These are phyloP conservation scores for Aeoliscus strigatus DNA, from an alignment of 2,797 vertebrate genomes.

Conservation along the genomic window DNA sequence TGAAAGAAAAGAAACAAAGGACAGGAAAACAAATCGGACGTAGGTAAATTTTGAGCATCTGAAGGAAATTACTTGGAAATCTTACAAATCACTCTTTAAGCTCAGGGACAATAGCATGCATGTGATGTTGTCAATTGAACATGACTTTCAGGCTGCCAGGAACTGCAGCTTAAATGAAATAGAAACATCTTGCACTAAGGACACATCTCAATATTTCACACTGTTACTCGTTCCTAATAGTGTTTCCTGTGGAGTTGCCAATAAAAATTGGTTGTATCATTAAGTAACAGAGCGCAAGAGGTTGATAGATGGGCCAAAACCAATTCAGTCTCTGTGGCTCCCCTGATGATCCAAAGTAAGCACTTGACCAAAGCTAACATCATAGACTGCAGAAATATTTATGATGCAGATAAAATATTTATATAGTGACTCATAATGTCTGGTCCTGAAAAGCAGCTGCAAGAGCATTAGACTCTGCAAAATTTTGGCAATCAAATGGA, in stretches of 20 bases:
- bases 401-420: slow-evolving; percentile 71
- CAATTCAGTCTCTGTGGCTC: slow-evolving; percentile 41
- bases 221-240: slow-evolving; percentile 21
- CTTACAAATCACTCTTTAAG: slow-evolving; percentile 21
- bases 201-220: slow-evolving; percentile 19
- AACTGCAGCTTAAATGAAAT: slow-evolving; percentile 16
- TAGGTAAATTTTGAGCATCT: not conserved
- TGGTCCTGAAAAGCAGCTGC: slow-evolving; percentile 65
- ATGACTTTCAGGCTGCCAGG: slow-evolving; percentile 21
- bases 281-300: slow-evolving; percentile 26
- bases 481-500: slow-evolving; percentile 49
- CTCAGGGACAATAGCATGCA: slow-evolving; percentile 18
- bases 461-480: slow-evolving; percentile 42
- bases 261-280: slow-evolving; percentile 23
- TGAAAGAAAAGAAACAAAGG: too few species aligned
- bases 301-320: slow-evolving; percentile 58
- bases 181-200: slow-evolving; percentile 1
- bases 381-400: slow-evolving; percentile 57
- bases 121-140: slow-evolving; percentile 30
- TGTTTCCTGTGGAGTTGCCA: slow-evolving; percentile 29
- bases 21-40: slow-evolving; percentile 10
- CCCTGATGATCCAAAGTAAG: slow-evolving; percentile 62
- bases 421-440: slow-evolving; percentile 67
- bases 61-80: slow-evolving; percentile 18
- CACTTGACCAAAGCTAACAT: slow-evolving; percentile 70